Evolutionary conservation across 2,888 invertebrate genomes (phyloP), one percentile per base, ranked within the genome.

Genomic region (Liodrosophila aerea): DNA sequence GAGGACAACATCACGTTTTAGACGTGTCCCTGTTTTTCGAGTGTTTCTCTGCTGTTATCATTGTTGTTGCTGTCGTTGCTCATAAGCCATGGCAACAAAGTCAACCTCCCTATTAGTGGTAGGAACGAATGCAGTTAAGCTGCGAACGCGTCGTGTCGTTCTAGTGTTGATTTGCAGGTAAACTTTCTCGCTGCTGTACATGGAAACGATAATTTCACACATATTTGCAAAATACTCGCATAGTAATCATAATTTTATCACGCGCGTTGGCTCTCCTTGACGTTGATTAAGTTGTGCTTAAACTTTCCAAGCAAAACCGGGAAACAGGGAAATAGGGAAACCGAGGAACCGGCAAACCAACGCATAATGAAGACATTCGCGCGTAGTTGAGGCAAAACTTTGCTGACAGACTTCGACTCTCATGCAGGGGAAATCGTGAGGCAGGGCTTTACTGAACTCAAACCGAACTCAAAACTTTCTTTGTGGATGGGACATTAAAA

Each of bases 241-340:
- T 65, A 73, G 76, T 76, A 83, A 78, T 76, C 76, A 83, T 78
- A 83, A 78, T 83, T 83, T 83, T 66, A 76, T 68, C 83, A 71
- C 80, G 83, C 73, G 73, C 72, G 47, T 64, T 61, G 47, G 50
- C 56, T 53, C 60, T 52, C 22, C 60, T 73, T 76, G 80, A 76
- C 73, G 73, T 80, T 78, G 83, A 78, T 78, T 78, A 78, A 78
- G 77, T 82, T 76, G 76, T 66, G 74, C 80, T 82, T 77, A 68
- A 82, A 82, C 75, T 82, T 77, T 82, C 37, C 43, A 49, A 57
- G 41, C 31, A 1, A 15, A 15, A 13, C 7, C n/a, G 3, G 22
- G 22, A 22, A 22, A 37, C 41, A 47, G 27, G 12, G 36, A 1
- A 22, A 9, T 18, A 15, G n/a, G 37, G 15, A 15, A 15, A 22